These are phyloP conservation scores for Lytechinus pictus DNA, from an alignment of 35 echinoderm and acorn worm species.

Conservation along the genomic window DNA sequence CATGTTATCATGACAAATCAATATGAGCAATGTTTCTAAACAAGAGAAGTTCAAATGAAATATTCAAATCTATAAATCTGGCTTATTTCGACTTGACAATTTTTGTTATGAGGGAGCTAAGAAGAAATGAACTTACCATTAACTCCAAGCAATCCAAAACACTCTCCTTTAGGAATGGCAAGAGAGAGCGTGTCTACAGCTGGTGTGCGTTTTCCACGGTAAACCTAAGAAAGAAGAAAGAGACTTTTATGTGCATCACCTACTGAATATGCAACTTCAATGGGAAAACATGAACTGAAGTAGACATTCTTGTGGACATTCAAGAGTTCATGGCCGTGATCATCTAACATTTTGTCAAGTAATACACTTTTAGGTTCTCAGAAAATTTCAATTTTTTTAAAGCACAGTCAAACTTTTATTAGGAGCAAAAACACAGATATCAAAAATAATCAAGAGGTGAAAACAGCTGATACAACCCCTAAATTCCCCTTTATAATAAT, in stretches of 20 bases:
- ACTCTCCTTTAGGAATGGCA: constrained; percentile 92
- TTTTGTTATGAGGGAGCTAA: too few relatives aligned
- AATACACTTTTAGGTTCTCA: too few relatives aligned
- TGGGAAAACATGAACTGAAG: background rate
- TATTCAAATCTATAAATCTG: too few relatives aligned
- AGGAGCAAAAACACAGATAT: background rate
- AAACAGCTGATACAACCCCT: background rate
- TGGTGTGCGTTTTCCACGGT: constrained; percentile 66
- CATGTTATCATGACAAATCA: too few relatives aligned
- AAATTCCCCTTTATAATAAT: background rate
- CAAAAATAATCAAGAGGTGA: background rate
- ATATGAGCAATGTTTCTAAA: too few relatives aligned
- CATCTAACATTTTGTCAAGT: too few relatives aligned
- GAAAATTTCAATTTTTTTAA: too few relatives aligned
- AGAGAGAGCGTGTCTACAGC: constrained; percentile 84
- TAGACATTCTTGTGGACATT: too few relatives aligned
- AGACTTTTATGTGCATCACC: background rate
- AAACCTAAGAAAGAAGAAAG: constrained; percentile 46
- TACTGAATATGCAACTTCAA: background rate
- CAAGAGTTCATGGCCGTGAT: too few relatives aligned
- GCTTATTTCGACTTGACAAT: too few relatives aligned
- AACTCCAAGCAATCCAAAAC: constrained; percentile 97
- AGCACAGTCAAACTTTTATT: too few relatives aligned
- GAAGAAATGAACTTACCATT: constrained; percentile 72
- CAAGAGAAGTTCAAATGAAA: too few relatives aligned